Conservation (phyloP, 2,797 vertebrate species). For the Amniataba percoides region DNA sequence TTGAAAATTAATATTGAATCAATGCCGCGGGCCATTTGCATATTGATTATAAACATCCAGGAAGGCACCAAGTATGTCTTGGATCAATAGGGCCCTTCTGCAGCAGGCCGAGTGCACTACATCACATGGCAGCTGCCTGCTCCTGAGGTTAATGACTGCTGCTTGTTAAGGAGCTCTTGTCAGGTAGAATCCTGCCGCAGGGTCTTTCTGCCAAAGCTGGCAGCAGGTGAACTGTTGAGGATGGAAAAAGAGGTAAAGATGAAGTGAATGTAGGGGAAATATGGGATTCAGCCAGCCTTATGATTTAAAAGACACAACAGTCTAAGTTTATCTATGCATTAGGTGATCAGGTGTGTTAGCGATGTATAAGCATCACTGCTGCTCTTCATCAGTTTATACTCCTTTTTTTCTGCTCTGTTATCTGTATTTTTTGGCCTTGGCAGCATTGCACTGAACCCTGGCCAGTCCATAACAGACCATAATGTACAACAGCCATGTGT, state of each 20-base stretch:
- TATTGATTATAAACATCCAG: slow-evolving; percentile 99
- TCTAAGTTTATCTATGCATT: slow-evolving; percentile 25
- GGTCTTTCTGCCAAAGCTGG: slow-evolving; percentile 71
- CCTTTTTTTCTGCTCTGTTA: slow-evolving; percentile 31
- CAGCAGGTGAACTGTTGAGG: slow-evolving; percentile 72
- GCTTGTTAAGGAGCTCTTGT: slow-evolving; percentile 88
- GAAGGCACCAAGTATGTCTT: slow-evolving; percentile 96
- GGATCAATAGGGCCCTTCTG: slow-evolving; percentile 96
- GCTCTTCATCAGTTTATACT: slow-evolving; percentile 18
- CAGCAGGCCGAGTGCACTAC: slow-evolving; percentile 88
- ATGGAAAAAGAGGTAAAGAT: slow-evolving; percentile 39
- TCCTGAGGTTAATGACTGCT: slow-evolving; percentile 89
- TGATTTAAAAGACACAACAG: slow-evolving; percentile 28
- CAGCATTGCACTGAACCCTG: slow-evolving; percentile 65
- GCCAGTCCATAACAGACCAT: slow-evolving; percentile 54
- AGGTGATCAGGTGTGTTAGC: slow-evolving; percentile 7
- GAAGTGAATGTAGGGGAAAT: slow-evolving; percentile 27
- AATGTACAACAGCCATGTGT: slow-evolving; percentile 47
- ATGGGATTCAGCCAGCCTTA: slow-evolving; percentile 29
- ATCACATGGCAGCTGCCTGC: slow-evolving; percentile 85
- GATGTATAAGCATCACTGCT: slow-evolving; percentile 29
- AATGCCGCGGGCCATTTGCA: slow-evolving; percentile 98
- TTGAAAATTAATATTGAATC: slow-evolving; percentile 99
- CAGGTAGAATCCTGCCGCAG: slow-evolving; percentile 85
- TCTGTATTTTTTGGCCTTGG: slow-evolving; percentile 24